Evolutionary conservation across 2,888 invertebrate genomes (phyloP), one percentile per base, ranked within the genome.

Genomic region (Desoria tigrina): DNA sequence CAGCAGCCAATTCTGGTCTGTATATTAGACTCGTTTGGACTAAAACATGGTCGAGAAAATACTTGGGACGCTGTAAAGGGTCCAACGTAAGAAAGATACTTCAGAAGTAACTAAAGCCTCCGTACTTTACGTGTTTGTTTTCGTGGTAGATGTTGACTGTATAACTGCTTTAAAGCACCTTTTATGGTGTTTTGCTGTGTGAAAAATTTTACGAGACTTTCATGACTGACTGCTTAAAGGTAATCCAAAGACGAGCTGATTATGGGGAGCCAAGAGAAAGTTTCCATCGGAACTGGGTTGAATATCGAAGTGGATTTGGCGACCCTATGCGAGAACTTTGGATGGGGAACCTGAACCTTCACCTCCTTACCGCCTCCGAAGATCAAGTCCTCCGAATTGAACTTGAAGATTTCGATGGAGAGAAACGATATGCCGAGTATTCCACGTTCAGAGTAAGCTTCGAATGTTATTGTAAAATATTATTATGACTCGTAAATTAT

Each of bases 301-400:
- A 94, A 78, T 94, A 94, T 81, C 92, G 93, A 80, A 92, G 92
- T 78, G 94, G 94, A 1, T 94, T 94, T 79, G 94, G 93, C 2
- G 92, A 94, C 82, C 90, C 92, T 0, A 88, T 87, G 73, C 88
- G 90, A 78, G 93, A 94, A 80, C 92, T 94, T 81, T 94, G 93
- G 93, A 84, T 94, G 27, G 94, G 94, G 59, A 94, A 94, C 78
- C 92, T 94, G 80, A 94, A 94, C 78, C 93, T 94, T 72, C 93
- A 92, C 80, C 92, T 93, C 90, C 83, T 94, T 53, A 93, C 94
- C 42, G 92, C 92, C 79, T 92, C 93, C 78, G 93, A 94, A 78
- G 92, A 93, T 78, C 93, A 93, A 79, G 87, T 89, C 80, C 83
- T 94, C 0, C 81, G 94, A 61, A 90, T 94, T 6, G 94, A 94